These are phyloP conservation scores for Ormyrus labotus DNA, from an alignment of 2,888 invertebrate genomes.

Conservation along the genomic window DNA sequence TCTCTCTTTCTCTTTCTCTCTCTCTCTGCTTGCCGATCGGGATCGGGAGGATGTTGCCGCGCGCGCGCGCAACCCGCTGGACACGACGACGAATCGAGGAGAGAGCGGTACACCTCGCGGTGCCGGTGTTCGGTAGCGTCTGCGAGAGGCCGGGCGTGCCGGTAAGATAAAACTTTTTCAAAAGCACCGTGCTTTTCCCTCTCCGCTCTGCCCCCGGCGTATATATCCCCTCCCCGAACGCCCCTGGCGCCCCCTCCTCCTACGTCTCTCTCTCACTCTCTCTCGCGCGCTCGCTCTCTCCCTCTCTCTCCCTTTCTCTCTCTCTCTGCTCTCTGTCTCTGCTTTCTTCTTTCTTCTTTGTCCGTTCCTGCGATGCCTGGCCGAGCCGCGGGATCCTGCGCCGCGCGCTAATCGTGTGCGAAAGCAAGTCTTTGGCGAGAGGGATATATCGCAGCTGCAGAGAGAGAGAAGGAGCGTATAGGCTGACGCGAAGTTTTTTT, in stretches of 20 bases:
- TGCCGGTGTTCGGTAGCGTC: slow-evolving; percentile 74
- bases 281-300: slow-evolving; percentile 21
- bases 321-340: slow-evolving; percentile 31
- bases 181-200: slow-evolving; percentile 63
- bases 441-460: too few species aligned
- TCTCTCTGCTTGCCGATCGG: too few species aligned
- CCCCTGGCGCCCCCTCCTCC: neutral
- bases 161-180: slow-evolving; percentile 75
- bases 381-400: too few species aligned
- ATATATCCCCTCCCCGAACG: neutral
- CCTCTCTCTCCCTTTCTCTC: slow-evolving; percentile 22
- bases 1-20: too few species aligned
- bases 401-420: too few species aligned
- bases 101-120: slow-evolving; percentile 64
- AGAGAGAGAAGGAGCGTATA: too few species aligned
- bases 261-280: slow-evolving; percentile 9
- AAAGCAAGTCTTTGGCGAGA: too few species aligned
- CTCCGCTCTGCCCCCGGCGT: slow-evolving; percentile 33
- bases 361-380: too few species aligned
- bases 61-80: neutral
- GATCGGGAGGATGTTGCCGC: neutral
- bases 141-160: slow-evolving; percentile 69
- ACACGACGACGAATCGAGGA: too few species aligned
- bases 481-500: too few species aligned
- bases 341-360: neutral